Conservation (phyloP, 92 coral and sea anemone species). For the Blastomussa wellsi region DNA sequence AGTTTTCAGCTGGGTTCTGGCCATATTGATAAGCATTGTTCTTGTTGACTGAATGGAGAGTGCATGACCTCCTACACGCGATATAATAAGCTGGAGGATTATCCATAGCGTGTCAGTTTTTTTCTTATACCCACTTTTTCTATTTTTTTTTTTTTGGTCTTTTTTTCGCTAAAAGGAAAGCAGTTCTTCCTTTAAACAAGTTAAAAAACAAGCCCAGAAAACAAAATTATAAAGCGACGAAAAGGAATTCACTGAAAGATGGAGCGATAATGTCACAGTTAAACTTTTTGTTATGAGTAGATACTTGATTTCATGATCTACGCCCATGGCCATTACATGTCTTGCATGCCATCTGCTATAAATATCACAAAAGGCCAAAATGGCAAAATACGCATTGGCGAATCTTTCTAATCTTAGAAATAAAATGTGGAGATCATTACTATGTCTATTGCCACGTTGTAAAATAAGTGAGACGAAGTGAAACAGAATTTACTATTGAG, state of each 20-base stretch:
- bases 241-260: not conserved
- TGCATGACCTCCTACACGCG: not conserved
- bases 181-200: not conserved
- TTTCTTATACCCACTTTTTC: too few relatives aligned
- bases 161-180: too few relatives aligned
- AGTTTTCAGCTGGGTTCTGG: not conserved
- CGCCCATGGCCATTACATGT: too few relatives aligned
- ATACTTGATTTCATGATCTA: not conserved
- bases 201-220: not conserved
- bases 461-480: too few relatives aligned
- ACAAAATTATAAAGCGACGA: not conserved
- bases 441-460: too few relatives aligned
- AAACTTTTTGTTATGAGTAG: not conserved
- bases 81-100: not conserved
- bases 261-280: not conserved
- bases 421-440: too few relatives aligned
- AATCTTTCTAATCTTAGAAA: not conserved
- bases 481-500: not conserved
- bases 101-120: too few relatives aligned
- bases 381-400: not conserved
- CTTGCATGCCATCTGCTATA: not conserved
- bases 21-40: not conserved
- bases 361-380: not conserved
- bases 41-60: not conserved
- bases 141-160: too few relatives aligned